Evolutionary conservation across 1,140 invertebrate genomes (phyloP).

Genomic region (Habropoda laboriosa): DNA sequence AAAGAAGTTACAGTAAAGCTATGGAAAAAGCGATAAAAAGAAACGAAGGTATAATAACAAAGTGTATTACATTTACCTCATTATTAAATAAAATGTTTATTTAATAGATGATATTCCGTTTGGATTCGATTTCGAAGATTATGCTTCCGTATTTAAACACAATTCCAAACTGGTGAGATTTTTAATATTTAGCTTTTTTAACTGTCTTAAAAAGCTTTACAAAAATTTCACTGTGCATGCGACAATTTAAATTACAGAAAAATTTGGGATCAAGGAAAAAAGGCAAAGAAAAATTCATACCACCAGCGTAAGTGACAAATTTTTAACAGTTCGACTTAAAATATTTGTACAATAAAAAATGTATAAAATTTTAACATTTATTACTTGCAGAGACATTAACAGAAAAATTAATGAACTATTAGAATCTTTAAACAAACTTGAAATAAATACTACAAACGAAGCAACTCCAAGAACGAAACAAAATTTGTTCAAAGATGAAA

Average conservation of each 20-base stretch:
- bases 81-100: conserved; percentile 22
- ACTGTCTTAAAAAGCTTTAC: neutral
- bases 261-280: conserved; percentile 10
- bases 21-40: conserved; percentile 67
- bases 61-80: neutral
- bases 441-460: conserved; percentile 38
- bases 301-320: conserved; percentile 55
- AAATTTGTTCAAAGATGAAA: conserved; percentile 56
- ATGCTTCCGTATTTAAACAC: conserved; percentile 44
- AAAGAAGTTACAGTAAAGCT: conserved; percentile 66
- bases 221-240: conserved; percentile 5
- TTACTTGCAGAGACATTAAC: conserved; percentile 67
- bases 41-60: conserved; percentile 65
- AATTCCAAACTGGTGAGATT: conserved; percentile 48
- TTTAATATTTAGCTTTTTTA: neutral
- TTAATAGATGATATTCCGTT: conserved; percentile 69
- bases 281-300: conserved; percentile 23
- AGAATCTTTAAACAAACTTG: conserved; percentile 54
- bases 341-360: neutral
- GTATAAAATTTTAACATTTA: neutral
- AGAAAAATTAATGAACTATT: conserved; percentile 59
- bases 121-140: conserved; percentile 58
- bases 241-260: conserved; percentile 37
- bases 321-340: neutral
- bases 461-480: conserved; percentile 58